Percentiles rank a stretch among this genome's conserved stretches.
Conservation (phyloP, 2,113 vertebrate species). For the Psittacula cyanocephala region DNA sequence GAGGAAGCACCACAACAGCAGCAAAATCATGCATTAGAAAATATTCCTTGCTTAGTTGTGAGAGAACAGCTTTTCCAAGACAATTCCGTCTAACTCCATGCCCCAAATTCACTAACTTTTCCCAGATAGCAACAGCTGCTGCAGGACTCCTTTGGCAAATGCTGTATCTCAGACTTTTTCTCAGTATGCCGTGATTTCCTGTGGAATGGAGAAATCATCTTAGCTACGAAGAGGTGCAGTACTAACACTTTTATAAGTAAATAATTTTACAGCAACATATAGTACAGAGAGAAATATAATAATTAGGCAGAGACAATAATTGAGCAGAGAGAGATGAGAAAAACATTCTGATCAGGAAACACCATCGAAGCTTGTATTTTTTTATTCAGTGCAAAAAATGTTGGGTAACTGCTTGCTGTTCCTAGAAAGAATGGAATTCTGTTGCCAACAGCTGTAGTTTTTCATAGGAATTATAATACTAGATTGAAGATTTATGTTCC, state of each 20-base stretch:
- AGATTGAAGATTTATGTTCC: constrained; percentile 58
- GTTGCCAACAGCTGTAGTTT: constrained; percentile 74
- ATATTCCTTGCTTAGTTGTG: not conserved
- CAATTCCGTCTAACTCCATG: not conserved
- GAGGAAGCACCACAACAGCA: not conserved
- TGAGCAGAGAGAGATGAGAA: not conserved
- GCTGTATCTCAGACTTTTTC: not conserved
- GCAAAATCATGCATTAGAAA: not conserved
- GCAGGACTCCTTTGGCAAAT: not conserved
- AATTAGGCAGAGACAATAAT: not conserved
- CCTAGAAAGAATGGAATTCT: constrained; percentile 76
- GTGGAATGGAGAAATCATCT: not conserved
- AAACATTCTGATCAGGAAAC: constrained; percentile 33
- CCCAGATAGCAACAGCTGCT: constrained; percentile 1
- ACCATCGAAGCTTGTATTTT: not conserved
- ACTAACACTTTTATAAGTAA: not conserved
- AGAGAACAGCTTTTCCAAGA: not conserved
- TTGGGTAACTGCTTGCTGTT: constrained; percentile 59
- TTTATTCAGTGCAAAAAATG: constrained; percentile 32
- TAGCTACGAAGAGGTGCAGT: not conserved
- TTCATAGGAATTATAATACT: constrained; percentile 70
- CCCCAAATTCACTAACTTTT: not conserved
- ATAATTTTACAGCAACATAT: not conserved
- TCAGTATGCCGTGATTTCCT: not conserved
- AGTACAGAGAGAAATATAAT: not conserved